Evolutionary conservation across 1,140 invertebrate genomes (phyloP).

Genomic region (Tetraneura akinire): DNA sequence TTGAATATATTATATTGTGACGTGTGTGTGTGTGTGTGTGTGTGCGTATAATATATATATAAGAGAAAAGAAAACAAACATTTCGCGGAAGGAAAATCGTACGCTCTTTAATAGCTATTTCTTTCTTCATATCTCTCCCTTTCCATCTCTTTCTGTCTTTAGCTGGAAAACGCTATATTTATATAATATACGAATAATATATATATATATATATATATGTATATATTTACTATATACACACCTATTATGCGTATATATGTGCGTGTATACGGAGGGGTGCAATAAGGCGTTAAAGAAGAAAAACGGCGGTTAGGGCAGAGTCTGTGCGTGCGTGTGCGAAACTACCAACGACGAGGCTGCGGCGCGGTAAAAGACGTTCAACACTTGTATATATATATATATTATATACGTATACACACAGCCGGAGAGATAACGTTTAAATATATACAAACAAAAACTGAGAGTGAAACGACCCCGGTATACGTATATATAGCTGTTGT

Average conservation of each 20-base stretch:
- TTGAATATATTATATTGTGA: slow-evolving; percentile 29
- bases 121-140: too few relatives aligned
- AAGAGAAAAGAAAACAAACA: slow-evolving; percentile 34
- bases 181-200: background rate
- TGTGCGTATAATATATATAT: too few relatives aligned
- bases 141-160: background rate
- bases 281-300: slow-evolving; percentile 52
- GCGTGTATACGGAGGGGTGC: slow-evolving; percentile 39
- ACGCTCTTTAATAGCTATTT: slow-evolving; percentile 37
- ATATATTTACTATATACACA: background rate
- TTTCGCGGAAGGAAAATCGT: slow-evolving; percentile 26
- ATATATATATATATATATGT: background rate
- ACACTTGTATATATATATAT: too few relatives aligned
- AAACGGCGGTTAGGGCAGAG: slow-evolving; percentile 11
- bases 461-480: slow-evolving; percentile 42
- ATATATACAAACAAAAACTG: slow-evolving; percentile 50
- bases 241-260: too few relatives aligned
- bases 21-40: too few relatives aligned
- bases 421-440: slow-evolving; percentile 51
- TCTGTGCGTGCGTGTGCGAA: background rate
- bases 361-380: slow-evolving; percentile 32
- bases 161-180: background rate
- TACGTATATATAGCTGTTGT: background rate
- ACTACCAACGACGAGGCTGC: slow-evolving; percentile 34
- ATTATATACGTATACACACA: background rate